Conservation (phyloP, 2,888 invertebrate genomes). For the Notodonta ziczac region DNA sequence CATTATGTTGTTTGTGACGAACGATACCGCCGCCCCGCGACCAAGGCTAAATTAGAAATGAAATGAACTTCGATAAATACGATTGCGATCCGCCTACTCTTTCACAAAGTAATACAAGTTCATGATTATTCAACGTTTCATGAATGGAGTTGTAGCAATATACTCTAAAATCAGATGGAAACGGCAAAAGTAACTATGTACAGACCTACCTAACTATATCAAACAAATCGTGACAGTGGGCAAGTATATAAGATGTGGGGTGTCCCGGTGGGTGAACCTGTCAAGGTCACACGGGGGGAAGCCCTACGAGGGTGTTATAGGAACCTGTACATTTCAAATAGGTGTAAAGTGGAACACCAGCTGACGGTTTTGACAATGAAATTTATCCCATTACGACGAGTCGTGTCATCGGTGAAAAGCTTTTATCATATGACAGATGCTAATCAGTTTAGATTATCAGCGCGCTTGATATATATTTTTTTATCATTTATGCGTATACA, state of each 20-base stretch:
- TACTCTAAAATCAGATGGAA: slow-evolving; percentile 35
- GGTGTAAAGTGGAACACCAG: slow-evolving; percentile 38
- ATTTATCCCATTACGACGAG: not conserved
- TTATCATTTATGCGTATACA: not conserved
- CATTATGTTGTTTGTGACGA: not conserved
- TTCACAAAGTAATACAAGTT: slow-evolving; percentile 25
- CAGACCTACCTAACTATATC: slow-evolving; percentile 38
- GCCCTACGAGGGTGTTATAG: slow-evolving; percentile 58
- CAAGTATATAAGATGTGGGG: slow-evolving; percentile 63
- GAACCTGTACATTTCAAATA: slow-evolving; percentile 54
- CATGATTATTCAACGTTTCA: slow-evolving; percentile 36
- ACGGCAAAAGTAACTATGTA: slow-evolving; percentile 30
- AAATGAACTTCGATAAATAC: slow-evolving; percentile 6
- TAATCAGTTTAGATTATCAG: not conserved
- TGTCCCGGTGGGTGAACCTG: slow-evolving; percentile 62
- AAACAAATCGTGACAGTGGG: slow-evolving; percentile 56
- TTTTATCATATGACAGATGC: not conserved
- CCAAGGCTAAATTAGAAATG: not conserved
- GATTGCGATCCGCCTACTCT: slow-evolving; percentile 3
- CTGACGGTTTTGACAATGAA: slow-evolving; percentile 15
- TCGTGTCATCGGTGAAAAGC: not conserved
- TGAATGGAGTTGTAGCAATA: slow-evolving; percentile 43
- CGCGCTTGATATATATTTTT: not conserved
- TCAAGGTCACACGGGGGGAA: slow-evolving; percentile 68
- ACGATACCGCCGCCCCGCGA: not conserved